Base-by-base conservation (phyloP, 2,888 invertebrate species). In the Ophion obscuratus region DNA sequence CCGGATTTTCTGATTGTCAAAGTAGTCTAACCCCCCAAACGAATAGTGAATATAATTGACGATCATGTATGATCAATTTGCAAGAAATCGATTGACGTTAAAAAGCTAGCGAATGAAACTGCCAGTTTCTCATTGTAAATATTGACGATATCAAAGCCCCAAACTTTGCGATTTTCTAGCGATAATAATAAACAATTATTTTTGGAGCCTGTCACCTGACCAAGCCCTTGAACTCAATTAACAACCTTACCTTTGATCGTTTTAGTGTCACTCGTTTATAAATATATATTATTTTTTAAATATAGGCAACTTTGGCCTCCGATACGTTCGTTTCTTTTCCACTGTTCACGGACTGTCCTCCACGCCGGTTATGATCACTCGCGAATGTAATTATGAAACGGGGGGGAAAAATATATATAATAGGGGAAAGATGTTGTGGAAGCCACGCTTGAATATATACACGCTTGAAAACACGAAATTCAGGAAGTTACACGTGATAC, bases 191-290 rank as follows among this genome's bases (percentile, higher is more conserved):
- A 44, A 40, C 70, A 40, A 36, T 78, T 70, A 66, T 40, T 75
- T 83, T 80, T 61, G 75, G 57, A 36, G 71, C 53, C 20, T 17
- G 76, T 83, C 83, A 83, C 85, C 79, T 83, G 85, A 83, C 66
- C 17, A 27, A 75, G 71, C 82, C 80, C 80, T 83, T 73, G 79
- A 47, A 68, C 62, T 47, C 27, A 67, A 76, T 47, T 61, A 62
- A 79, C 53, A 74, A 81, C 80, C 83, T 83, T 83, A 85, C 85
- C 85, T 85, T 85, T 80, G 53, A 36, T 61, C 76, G 76, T 73
- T 83, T 27, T 64, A 66, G 85, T 79, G 80, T 71, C 76, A 77
- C 80, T 83, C 40, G 76, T 80, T 76, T 82, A 27, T 59, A 57
- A 20, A 71, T 59, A 79, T 83, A 17, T 67, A 40, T 73, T 24